These are phyloP conservation scores for Agrotis puta DNA, from an alignment of 2,888 invertebrate genomes.

Conservation along the genomic window DNA sequence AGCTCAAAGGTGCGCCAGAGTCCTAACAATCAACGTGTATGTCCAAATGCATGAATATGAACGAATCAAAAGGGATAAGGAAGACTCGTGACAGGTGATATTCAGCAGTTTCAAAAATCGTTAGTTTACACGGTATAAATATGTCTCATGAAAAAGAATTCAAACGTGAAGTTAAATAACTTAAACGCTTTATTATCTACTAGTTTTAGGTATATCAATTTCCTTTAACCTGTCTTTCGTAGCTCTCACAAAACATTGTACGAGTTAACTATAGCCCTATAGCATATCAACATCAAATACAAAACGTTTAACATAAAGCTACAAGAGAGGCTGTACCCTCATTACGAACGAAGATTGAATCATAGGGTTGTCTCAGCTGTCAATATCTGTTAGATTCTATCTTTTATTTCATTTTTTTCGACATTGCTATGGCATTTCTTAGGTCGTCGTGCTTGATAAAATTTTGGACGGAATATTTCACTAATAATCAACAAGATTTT, in stretches of 20 bases:
- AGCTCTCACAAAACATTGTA: not conserved
- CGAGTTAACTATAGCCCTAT: constrained; percentile 3
- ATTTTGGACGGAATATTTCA: not conserved
- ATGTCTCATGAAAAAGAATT: too few species aligned
- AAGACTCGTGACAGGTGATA: too few species aligned
- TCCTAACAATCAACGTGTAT: too few species aligned
- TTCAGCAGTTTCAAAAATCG: too few species aligned
- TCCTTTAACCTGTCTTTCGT: not conserved
- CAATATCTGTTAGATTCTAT: not conserved
- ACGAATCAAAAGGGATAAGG: too few species aligned
- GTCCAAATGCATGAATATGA: too few species aligned
- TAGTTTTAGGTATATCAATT: not conserved
- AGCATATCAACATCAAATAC: constrained; percentile 49
- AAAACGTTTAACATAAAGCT: constrained; percentile 52
- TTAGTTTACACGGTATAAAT: too few species aligned
- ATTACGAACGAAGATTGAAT: constrained; percentile 57
- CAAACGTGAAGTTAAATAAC: too few species aligned
- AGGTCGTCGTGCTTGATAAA: not conserved
- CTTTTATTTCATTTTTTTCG: not conserved
- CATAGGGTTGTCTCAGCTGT: constrained; percentile 42
- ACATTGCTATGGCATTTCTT: not conserved
- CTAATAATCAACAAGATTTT: too few species aligned
- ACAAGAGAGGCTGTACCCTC: constrained; percentile 52
- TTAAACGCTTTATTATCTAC: too few species aligned
- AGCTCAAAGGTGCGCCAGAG: too few species aligned